Percentiles rank a stretch among this genome's conserved stretches.
phyloP scores from a whole-genome alignment of 1,140 invertebrate species.

The Cydia strobilella region DNA sequence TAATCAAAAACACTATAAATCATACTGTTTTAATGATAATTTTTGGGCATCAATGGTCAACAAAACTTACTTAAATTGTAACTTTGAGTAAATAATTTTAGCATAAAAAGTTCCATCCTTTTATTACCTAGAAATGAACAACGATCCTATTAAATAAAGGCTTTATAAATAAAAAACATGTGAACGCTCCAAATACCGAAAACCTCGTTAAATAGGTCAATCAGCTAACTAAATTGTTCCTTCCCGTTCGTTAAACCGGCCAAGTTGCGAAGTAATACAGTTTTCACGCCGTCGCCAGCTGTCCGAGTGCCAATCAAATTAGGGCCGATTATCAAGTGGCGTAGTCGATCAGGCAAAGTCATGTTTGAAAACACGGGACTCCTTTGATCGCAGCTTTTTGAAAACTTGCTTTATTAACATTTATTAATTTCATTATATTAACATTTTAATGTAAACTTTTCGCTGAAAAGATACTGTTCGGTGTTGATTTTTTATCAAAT shows the following conservation, averaged over 20 bases:
- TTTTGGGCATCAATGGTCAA: no score
- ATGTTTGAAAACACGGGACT: not conserved
- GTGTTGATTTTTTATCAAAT: no score
- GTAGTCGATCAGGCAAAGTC: slow-evolving; percentile 43
- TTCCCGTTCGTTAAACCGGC: slow-evolving; percentile 49
- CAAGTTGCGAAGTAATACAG: slow-evolving; percentile 54
- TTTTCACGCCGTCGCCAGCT: slow-evolving; percentile 62
- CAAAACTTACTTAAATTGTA: not conserved
- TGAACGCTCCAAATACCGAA: not conserved
- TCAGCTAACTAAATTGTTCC: slow-evolving; percentile 47
- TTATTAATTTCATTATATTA: no score
- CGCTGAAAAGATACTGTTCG: not conserved
- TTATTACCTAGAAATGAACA: not conserved
- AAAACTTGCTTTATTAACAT: not conserved
- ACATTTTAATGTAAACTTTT: not conserved
- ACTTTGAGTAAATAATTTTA: not conserved
- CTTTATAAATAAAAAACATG: not conserved
- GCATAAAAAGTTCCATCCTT: slow-evolving; percentile 8
- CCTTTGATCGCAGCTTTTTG: not conserved
- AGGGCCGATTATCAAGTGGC: slow-evolving; percentile 57
- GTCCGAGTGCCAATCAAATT: slow-evolving; percentile 68
- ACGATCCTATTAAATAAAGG: not conserved
- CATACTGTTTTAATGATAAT: no score
- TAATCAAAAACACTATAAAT: no score
- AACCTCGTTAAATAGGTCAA: slow-evolving; percentile 41